A percentile compares a stretch with the other conserved stretches of the same genome.
Conservation (phyloP, 2,113 vertebrate species). For the Macheiramphus alcinus region DNA sequence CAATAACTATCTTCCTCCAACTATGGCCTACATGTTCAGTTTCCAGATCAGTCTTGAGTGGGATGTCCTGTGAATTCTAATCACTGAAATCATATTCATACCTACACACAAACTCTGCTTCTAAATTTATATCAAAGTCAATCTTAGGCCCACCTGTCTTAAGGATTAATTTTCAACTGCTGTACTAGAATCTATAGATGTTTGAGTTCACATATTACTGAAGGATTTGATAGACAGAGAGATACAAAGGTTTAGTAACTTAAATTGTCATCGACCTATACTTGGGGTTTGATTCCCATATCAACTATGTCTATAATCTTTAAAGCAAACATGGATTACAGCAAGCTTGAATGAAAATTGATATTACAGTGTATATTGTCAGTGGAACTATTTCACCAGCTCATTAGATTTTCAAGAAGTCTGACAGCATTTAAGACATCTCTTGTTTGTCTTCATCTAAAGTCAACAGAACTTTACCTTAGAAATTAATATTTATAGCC, state of each 20-base stretch:
- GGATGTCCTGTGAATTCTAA: constrained; percentile 16
- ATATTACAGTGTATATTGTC: constrained; percentile 2
- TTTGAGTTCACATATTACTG: constrained; percentile 40
- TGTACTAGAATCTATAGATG: neutral
- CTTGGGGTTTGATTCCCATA: constrained; percentile 37
- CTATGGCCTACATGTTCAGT: neutral
- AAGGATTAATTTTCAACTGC: constrained; percentile 44
- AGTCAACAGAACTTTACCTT: neutral
- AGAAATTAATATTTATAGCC: constrained; percentile 12
- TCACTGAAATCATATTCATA: neutral
- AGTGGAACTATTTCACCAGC: constrained; percentile 12
- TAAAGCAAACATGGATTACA: constrained; percentile 56
- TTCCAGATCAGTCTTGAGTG: neutral
- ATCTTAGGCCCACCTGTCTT: neutral
- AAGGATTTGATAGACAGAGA: constrained; percentile 21
- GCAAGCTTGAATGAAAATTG: constrained; percentile 35
- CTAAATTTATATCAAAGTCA: neutral
- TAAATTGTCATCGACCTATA: constrained; percentile 48
- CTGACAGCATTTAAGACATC: neutral
- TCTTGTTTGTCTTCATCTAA: constrained; percentile 11
- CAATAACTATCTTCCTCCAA: neutral
- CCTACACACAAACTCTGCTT: neutral
- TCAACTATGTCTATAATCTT: constrained; percentile 50
- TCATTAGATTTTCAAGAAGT: constrained; percentile 19
- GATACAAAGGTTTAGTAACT: constrained; percentile 30